These are phyloP conservation scores for Poeciliopsis gracilis DNA, from an alignment of 2,797 vertebrate species.

Conservation along the genomic window DNA sequence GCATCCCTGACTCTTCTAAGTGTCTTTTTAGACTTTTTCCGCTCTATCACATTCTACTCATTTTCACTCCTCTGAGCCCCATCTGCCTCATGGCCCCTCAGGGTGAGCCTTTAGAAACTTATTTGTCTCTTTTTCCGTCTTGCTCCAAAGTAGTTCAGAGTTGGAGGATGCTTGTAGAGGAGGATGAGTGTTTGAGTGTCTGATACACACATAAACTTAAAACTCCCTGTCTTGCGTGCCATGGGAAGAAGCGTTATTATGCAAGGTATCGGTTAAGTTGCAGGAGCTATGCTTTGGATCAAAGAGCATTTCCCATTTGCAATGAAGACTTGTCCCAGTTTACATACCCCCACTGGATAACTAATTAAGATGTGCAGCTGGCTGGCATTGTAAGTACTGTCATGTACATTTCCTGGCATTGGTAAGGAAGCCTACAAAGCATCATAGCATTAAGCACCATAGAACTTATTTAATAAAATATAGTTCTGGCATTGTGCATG, in stretches of 20 bases:
- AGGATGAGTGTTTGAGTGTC: constrained; percentile 23
- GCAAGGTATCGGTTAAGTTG: constrained; percentile 23
- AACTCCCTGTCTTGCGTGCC: neutral
- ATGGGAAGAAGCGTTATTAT: constrained; percentile 9
- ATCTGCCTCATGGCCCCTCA: constrained; percentile 64
- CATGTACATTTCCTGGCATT: constrained; percentile 13
- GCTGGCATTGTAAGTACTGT: constrained; percentile 52
- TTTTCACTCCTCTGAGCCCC: constrained; percentile 67
- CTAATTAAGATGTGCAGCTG: constrained; percentile 69
- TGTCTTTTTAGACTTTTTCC: constrained; percentile 75
- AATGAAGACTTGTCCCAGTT: constrained; percentile 63
- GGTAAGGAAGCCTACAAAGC: neutral
- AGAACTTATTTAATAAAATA: no score
- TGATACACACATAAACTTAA: constrained; percentile 5
- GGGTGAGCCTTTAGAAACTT: constrained; percentile 70
- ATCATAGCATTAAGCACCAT: neutral
- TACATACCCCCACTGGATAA: constrained; percentile 51
- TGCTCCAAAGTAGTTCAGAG: constrained; percentile 68
- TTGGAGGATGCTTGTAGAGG: constrained; percentile 61
- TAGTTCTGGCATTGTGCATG: constrained; percentile 20
- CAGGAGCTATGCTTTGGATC: constrained; percentile 47
- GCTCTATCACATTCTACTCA: constrained; percentile 76
- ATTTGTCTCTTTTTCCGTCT: constrained; percentile 55
- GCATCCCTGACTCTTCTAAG: constrained; percentile 65
- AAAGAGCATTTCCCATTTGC: constrained; percentile 54